A percentile compares a stretch with the other conserved stretches of the same genome.
These are phyloP conservation scores for Anthoscopus minutus DNA, from an alignment of 2,113 vertebrate species.

Conservation along the genomic window DNA sequence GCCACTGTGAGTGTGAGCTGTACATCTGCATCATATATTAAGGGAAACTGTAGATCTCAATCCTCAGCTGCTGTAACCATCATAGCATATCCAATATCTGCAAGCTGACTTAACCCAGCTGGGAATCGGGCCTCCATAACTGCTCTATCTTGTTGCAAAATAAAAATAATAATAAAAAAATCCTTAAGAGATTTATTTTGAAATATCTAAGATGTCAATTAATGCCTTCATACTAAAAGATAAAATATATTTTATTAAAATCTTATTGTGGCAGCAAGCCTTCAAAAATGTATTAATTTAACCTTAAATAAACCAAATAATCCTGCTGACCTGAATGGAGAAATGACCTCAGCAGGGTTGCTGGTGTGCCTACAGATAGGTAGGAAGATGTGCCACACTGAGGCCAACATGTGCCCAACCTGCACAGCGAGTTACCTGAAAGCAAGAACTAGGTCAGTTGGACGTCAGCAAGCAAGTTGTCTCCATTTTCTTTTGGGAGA, in stretches of 20 bases:
- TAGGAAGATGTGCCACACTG: neutral
- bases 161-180: neutral
- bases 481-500: neutral
- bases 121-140: neutral
- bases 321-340: neutral
- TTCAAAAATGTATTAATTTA: neutral
- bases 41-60: neutral
- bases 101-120: neutral
- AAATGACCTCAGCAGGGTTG: neutral
- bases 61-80: neutral
- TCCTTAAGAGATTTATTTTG: neutral
- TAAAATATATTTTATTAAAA: neutral
- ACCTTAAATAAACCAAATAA: neutral
- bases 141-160: neutral
- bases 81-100: neutral
- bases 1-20: neutral
- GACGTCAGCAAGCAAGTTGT: neutral
- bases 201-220: neutral
- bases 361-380: neutral
- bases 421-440: accelerated
- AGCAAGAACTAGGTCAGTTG: neutral
- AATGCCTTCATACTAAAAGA: neutral
- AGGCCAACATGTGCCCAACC: neutral
- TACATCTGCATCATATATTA: neutral
- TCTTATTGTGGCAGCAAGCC: neutral